Evolutionary conservation across 2,113 vertebrate genomes (phyloP).

Genomic region (Pangasianodon gigas): DNA sequence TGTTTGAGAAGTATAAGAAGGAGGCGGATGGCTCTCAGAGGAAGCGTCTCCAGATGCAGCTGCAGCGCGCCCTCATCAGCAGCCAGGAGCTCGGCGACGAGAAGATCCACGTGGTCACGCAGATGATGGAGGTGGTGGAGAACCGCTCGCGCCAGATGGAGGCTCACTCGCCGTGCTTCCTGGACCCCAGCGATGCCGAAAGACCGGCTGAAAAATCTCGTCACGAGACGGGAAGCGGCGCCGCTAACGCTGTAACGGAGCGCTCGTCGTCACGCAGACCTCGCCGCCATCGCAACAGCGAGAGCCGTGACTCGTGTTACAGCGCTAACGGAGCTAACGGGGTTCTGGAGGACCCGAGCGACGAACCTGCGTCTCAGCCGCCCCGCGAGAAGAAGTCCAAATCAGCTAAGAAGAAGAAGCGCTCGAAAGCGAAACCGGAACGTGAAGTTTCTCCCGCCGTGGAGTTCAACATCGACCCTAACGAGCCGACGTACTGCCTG

Average conservation of each 20-base stretch:
- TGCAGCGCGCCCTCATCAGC: slow-evolving; percentile 91
- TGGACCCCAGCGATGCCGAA: slow-evolving; percentile 82
- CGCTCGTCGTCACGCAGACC: slow-evolving; percentile 85
- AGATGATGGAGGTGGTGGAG: slow-evolving; percentile 95
- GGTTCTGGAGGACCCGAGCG: slow-evolving; percentile 76
- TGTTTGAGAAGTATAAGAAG: slow-evolving; percentile 90
- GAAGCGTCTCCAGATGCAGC: slow-evolving; percentile 90
- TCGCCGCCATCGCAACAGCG: slow-evolving; percentile 89
- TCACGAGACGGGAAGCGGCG: slow-evolving; percentile 50
- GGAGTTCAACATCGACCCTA: slow-evolving; percentile 94
- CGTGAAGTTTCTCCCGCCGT: slow-evolving; percentile 90
- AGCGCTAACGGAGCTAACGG: slow-evolving; percentile 89
- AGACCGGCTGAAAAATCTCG: slow-evolving; percentile 76
- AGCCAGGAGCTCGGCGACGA: slow-evolving; percentile 97
- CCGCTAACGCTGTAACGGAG: slow-evolving; percentile 66
- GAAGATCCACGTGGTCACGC: slow-evolving; percentile 96
- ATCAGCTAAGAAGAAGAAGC: slow-evolving; percentile 96
- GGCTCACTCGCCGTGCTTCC: slow-evolving; percentile 85
- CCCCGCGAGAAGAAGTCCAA: slow-evolving; percentile 93
- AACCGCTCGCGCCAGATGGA: slow-evolving; percentile 96
- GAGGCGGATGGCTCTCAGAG: slow-evolving; percentile 88
- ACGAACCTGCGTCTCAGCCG: slow-evolving; percentile 84
- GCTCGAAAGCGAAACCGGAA: slow-evolving; percentile 93
- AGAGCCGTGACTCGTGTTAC: slow-evolving; percentile 91
- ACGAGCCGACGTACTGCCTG: slow-evolving; percentile 96